These are phyloP conservation scores for Corythucha ciliata DNA, from an alignment of 2,888 invertebrate species.

Conservation along the genomic window DNA sequence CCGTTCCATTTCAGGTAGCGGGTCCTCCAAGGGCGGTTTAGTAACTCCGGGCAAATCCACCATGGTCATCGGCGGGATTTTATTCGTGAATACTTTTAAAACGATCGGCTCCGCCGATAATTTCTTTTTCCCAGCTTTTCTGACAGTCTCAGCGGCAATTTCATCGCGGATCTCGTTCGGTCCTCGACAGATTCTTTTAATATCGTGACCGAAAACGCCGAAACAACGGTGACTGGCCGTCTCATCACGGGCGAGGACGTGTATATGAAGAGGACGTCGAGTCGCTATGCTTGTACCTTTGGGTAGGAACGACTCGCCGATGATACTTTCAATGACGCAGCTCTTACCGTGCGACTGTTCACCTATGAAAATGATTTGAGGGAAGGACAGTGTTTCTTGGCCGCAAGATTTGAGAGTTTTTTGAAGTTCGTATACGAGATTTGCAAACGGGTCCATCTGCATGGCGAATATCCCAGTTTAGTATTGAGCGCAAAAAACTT, in stretches of 20 bases:
- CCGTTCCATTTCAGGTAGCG: conserved; percentile 53
- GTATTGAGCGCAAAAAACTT: no score
- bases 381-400: conserved; percentile 49
- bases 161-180: conserved; percentile 50
- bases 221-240: conserved; percentile 48
- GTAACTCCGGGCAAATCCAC: conserved; percentile 58
- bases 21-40: conserved; percentile 54
- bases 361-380: conserved; percentile 57
- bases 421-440: no score
- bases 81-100: conserved; percentile 50
- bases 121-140: conserved; percentile 51
- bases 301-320: conserved; percentile 54
- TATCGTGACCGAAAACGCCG: conserved; percentile 52
- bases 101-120: conserved; percentile 48
- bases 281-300: conserved; percentile 56
- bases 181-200: conserved; percentile 49
- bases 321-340: conserved; percentile 54
- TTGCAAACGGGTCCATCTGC: no score
- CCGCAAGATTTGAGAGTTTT: no score
- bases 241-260: conserved; percentile 48
- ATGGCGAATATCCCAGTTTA: no score
- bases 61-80: conserved; percentile 47
- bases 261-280: conserved; percentile 51
- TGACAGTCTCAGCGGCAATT: conserved; percentile 52
- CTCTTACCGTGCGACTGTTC: conserved; percentile 57